These are phyloP conservation scores for Characodon lateralis DNA, from an alignment of 2,797 vertebrate genomes.

Conservation along the genomic window DNA sequence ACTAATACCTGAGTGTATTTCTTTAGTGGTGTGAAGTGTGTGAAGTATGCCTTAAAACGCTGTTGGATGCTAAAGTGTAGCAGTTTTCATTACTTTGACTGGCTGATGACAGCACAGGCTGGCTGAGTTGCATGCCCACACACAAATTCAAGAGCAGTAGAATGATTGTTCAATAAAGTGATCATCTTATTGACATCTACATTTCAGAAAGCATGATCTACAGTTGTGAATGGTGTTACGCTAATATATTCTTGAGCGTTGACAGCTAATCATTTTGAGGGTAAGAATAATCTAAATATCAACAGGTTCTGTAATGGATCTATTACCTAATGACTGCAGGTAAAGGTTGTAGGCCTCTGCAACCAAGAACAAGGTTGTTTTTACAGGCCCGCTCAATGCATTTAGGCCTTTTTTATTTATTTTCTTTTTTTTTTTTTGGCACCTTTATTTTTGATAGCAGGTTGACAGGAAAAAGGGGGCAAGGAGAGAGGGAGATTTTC, in stretches of 20 bases:
- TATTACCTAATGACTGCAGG: not conserved
- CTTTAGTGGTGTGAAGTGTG: constrained; percentile 70
- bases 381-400: not conserved
- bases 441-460: too few relatives aligned
- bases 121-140: constrained; percentile 25
- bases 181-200: not conserved
- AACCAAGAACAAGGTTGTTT: not conserved
- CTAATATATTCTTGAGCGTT: not conserved
- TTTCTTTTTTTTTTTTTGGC: too few relatives aligned
- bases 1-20: constrained; percentile 71
- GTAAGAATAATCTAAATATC: not conserved
- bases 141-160: not conserved
- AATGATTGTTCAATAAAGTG: not conserved
- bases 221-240: not conserved
- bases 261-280: not conserved
- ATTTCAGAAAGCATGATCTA: not conserved
- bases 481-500: too few relatives aligned
- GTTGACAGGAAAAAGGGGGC: too few relatives aligned
- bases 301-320: not conserved
- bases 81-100: constrained; percentile 73
- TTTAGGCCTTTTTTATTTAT: not conserved
- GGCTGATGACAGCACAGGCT: constrained; percentile 57
- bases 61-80: constrained; percentile 70
- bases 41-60: constrained; percentile 74
- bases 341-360: not conserved